Evolutionary conservation across 2,888 invertebrate species (phyloP).

Genomic region (Toxonevra muliebris): DNA sequence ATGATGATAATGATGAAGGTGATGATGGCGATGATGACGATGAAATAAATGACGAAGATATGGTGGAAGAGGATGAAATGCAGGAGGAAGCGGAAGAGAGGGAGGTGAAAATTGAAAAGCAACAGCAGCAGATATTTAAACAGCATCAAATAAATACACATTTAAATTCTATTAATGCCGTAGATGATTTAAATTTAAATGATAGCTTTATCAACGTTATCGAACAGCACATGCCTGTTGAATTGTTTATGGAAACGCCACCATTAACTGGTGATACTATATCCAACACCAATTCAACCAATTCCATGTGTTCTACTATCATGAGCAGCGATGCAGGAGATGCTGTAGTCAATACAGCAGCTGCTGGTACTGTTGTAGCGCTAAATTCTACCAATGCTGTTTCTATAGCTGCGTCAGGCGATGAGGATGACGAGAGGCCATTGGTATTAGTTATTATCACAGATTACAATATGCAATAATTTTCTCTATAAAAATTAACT

Average conservation of each 20-base stretch:
- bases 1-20: background rate
- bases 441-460: constrained; percentile 53
- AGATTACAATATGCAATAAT: constrained; percentile 47
- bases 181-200: constrained; percentile 41
- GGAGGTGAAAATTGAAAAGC: constrained; percentile 1
- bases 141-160: constrained; percentile 2
- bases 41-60: constrained; percentile 22
- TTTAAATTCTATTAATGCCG: constrained; percentile 22
- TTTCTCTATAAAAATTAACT: background rate
- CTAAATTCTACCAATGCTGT: background rate
- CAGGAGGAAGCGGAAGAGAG: background rate
- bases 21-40: background rate
- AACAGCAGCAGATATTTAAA: background rate
- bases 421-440: constrained; percentile 45
- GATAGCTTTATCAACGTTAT: constrained; percentile 43
- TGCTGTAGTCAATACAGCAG: background rate
- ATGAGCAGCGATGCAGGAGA: constrained; percentile 4
- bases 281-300: constrained; percentile 45
- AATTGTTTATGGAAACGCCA: constrained; percentile 48
- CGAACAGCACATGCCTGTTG: constrained; percentile 51
- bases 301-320: constrained; percentile 36
- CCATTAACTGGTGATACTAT: constrained; percentile 34
- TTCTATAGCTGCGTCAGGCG: constrained; percentile 25
- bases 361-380: constrained; percentile 1
- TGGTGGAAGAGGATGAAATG: background rate